These are phyloP conservation scores for Centropyge bicolor DNA, from an alignment of 2,797 vertebrate species.

Conservation along the genomic window DNA sequence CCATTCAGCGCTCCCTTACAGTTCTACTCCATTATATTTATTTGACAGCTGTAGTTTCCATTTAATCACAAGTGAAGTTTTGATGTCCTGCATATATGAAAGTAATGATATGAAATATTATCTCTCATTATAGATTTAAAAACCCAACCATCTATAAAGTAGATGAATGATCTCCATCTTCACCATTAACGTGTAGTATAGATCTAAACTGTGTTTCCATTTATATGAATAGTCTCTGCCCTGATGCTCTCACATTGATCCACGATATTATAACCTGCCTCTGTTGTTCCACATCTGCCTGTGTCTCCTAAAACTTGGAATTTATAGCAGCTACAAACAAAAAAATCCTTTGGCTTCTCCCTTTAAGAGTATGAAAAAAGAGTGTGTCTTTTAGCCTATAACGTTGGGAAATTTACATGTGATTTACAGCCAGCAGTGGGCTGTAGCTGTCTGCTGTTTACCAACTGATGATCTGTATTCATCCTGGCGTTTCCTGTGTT, in stretches of 20 bases:
- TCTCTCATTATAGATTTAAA: neutral
- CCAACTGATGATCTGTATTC: neutral
- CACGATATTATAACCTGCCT: neutral
- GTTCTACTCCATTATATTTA: neutral
- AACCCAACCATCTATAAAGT: neutral
- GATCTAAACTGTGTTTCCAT: neutral
- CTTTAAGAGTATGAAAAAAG: constrained; percentile 10
- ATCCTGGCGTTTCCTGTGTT: constrained; percentile 4
- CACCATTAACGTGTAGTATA: too few species aligned
- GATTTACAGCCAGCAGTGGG: constrained; percentile 30
- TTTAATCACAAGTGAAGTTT: neutral
- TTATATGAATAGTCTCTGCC: neutral
- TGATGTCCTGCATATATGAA: neutral
- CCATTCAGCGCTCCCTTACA: neutral
- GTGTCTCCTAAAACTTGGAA: constrained; percentile 1
- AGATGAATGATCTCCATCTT: too few species aligned
- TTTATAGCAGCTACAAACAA: constrained; percentile 12
- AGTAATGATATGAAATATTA: too few species aligned
- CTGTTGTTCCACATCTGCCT: neutral
- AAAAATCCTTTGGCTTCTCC: neutral
- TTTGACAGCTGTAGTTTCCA: neutral
- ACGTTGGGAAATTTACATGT: constrained; percentile 12
- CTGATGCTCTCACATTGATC: neutral
- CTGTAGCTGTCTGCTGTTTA: neutral
- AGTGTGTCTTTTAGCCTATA: constrained; percentile 33